Conservation (phyloP, 2,888 invertebrate species). For the Lomographa bimaculata region DNA sequence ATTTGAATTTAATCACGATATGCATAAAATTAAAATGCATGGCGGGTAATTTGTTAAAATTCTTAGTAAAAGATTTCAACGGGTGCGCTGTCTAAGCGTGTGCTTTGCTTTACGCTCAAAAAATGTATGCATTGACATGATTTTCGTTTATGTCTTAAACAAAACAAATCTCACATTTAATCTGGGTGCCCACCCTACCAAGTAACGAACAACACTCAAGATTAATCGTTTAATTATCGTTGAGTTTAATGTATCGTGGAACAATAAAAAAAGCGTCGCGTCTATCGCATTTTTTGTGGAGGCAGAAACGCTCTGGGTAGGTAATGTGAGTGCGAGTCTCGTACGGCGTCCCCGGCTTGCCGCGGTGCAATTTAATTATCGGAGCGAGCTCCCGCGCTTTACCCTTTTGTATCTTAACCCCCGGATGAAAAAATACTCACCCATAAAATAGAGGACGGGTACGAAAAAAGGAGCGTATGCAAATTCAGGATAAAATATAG, state of each 20-base stretch:
- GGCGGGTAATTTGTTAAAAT: conserved; percentile 2
- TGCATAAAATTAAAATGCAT: conserved; percentile 16
- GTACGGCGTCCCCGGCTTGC: conserved; percentile 35
- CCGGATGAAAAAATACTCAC: conserved; percentile 82
- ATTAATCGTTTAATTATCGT: conserved; percentile 59
- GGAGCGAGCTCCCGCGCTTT: conserved; percentile 74
- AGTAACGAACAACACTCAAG: conserved; percentile 38
- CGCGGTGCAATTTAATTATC: conserved; percentile 83
- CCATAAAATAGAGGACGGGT: conserved; percentile 83
- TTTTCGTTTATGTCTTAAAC: no score
- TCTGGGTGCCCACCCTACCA: conserved; percentile 11
- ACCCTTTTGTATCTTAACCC: conserved; percentile 85
- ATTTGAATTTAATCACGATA: conserved; percentile 41
- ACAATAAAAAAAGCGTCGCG: conserved; percentile 40
- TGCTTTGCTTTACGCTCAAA: no score
- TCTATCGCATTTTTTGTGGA: conserved; percentile 24
- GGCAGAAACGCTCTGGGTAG: conserved; percentile 18
- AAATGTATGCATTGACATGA: no score
- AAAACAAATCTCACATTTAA: conserved; percentile 1
- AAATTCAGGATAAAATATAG: conserved; percentile 85
- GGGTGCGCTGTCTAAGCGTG: conserved; percentile 7
- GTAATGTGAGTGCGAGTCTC: conserved; percentile 18
- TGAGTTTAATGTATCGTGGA: conserved; percentile 58
- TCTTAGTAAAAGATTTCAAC: conserved; percentile 27
- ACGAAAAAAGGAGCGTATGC: conserved; percentile 84